phyloP scores from a whole-genome alignment of 2,113 vertebrate genomes.

The Nicator chloris region DNA sequence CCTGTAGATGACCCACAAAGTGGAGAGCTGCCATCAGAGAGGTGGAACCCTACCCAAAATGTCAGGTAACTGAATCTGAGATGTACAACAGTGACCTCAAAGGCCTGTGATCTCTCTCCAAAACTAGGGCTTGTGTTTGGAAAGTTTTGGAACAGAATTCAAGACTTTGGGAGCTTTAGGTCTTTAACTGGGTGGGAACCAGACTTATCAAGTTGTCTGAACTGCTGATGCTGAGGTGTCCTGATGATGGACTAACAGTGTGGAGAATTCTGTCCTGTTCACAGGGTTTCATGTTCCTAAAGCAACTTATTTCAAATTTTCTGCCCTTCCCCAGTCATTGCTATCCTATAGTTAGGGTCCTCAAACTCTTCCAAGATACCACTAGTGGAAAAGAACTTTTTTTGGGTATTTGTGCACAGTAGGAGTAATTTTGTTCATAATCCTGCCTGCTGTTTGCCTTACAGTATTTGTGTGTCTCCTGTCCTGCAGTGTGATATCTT shows the following conservation, averaged over 20 bases:
- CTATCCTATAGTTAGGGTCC: neutral
- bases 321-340: neutral
- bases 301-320: neutral
- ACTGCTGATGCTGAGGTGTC: neutral
- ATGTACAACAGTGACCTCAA: neutral
- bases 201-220: neutral
- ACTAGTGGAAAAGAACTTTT: neutral
- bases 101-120: neutral
- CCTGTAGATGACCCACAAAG: conserved; percentile 98
- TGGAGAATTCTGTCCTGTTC: neutral
- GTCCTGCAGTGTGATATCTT: neutral
- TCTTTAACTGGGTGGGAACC: neutral
- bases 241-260: neutral
- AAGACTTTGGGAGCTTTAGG: neutral
- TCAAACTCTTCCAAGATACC: neutral
- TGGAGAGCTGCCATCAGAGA: conserved; percentile 94
- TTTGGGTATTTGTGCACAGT: neutral
- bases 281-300: neutral
- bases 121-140: neutral
- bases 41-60: conserved; percentile 99
- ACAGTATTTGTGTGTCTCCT: neutral
- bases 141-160: neutral
- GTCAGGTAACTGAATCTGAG: conserved; percentile 81
- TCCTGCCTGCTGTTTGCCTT: neutral
- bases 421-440: neutral